phyloP scores from a whole-genome alignment of 2,888 invertebrate species.

The Brenthis hecate region DNA sequence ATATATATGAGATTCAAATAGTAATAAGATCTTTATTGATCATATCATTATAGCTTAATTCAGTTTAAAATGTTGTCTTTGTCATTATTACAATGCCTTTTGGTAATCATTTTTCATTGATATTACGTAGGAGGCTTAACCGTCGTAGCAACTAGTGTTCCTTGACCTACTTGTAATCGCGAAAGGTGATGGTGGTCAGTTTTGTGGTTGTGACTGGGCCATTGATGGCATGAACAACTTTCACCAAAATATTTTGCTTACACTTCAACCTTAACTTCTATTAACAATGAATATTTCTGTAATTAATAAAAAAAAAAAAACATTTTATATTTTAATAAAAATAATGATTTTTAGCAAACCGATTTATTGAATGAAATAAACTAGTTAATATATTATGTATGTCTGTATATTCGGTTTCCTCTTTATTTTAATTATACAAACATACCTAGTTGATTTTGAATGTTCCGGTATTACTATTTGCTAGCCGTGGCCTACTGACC shows the following conservation, averaged over 20 bases:
- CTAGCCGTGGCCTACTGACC: conserved; percentile 77
- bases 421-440: conserved; percentile 30
- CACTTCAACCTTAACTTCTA: background rate
- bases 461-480: conserved; percentile 71
- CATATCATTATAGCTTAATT: no score
- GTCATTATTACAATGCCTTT: conserved; percentile 6
- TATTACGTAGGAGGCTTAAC: conserved; percentile 51
- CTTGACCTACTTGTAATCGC: conserved; percentile 69
- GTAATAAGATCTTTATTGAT: no score
- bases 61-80: conserved; percentile 18
- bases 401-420: conserved; percentile 28
- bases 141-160: conserved; percentile 62
- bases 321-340: no score
- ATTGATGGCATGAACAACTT: conserved; percentile 69
- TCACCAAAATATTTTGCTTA: conserved; percentile 54
- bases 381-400: background rate
- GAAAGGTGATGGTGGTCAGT: conserved; percentile 59
- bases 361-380: background rate
- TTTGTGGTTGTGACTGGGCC: conserved; percentile 48
- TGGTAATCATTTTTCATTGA: conserved; percentile 24
- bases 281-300: background rate
- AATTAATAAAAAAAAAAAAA: no score
- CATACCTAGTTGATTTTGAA: conserved; percentile 39
- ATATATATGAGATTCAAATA: no score
- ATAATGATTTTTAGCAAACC: no score